These are phyloP conservation scores for Crossaster papposus DNA, from an alignment of 53 echinoderm and acorn worm genomes.

Conservation along the genomic window DNA sequence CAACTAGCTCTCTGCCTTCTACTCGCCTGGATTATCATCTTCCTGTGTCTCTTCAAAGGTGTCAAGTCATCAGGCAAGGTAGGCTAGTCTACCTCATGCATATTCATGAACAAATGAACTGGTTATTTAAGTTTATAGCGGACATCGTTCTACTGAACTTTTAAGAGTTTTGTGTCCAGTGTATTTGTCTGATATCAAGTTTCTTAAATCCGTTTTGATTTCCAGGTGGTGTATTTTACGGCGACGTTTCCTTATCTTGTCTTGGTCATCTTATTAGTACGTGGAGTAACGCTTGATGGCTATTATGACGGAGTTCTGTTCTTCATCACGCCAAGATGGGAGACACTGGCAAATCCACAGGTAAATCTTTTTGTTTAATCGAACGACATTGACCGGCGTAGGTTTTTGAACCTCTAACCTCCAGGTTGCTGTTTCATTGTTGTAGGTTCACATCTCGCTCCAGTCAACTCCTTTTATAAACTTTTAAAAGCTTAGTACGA, in stretches of 20 bases:
- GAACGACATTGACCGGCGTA: not conserved
- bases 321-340: slow-evolving; percentile 77
- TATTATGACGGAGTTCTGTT: slow-evolving; percentile 70
- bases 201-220: not conserved
- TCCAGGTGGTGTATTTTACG: slow-evolving; percentile 92
- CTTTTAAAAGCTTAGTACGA: too few relatives aligned
- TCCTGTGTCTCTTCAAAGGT: slow-evolving; percentile 81
- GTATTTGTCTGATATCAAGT: not conserved
- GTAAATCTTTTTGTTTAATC: slow-evolving; percentile 23
- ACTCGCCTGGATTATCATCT: slow-evolving; percentile 88
- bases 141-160: too few relatives aligned
- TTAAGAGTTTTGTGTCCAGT: too few relatives aligned
- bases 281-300: slow-evolving; percentile 80
- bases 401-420: too few relatives aligned
- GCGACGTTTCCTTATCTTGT: slow-evolving; percentile 89
- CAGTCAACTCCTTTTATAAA: too few relatives aligned
- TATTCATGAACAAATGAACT: too few relatives aligned
- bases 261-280: slow-evolving; percentile 81
- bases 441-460: too few relatives aligned
- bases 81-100: not conserved
- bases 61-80: slow-evolving; percentile 98
- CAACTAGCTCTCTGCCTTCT: slow-evolving; percentile 80
- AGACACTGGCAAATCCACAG: slow-evolving; percentile 75
- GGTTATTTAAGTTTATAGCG: too few relatives aligned
- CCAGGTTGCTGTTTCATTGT: too few relatives aligned